Percentiles rank a stretch among this genome's conserved stretches.
These are phyloP conservation scores for Hymenopus coronatus DNA, from an alignment of 2,888 invertebrate species.

Conservation along the genomic window DNA sequence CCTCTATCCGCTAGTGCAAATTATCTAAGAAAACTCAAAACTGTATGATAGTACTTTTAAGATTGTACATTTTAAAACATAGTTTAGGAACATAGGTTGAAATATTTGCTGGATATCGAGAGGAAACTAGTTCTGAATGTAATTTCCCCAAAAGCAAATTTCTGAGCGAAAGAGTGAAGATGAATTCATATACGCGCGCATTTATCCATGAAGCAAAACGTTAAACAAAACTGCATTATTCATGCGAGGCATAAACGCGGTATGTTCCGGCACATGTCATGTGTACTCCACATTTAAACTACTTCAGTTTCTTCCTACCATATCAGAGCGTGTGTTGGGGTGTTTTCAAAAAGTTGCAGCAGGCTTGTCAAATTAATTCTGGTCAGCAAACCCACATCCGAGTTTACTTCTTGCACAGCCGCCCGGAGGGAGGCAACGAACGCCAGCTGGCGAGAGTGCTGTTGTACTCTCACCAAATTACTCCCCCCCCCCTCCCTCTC, in stretches of 20 bases:
- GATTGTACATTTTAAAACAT: too few relatives aligned
- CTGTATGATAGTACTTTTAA: too few relatives aligned
- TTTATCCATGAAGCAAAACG: not conserved
- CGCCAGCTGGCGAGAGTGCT: not conserved
- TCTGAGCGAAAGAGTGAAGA: not conserved
- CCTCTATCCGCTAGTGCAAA: too few relatives aligned
- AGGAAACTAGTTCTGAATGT: not conserved
- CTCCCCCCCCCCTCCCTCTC: not conserved
- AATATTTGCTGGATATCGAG: not conserved
- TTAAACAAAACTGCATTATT: not conserved
- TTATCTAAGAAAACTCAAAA: too few relatives aligned
- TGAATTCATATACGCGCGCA: not conserved
- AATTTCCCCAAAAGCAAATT: not conserved
- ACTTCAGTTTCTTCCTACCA: not conserved
- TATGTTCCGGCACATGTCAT: not conserved
- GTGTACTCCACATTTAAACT: not conserved
- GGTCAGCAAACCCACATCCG: not conserved
- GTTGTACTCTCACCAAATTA: not conserved
- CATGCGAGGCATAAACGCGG: not conserved
- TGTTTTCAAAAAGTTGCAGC: slow-evolving; percentile 3
- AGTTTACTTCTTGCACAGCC: not conserved
- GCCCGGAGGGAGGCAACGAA: not conserved
- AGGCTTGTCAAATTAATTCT: slow-evolving; percentile 17
- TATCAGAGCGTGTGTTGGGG: not conserved
- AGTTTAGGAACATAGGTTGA: too few relatives aligned